Evolutionary conservation across 2,797 vertebrate species (phyloP).

Genomic region (Mormyrops boulengeri): DNA sequence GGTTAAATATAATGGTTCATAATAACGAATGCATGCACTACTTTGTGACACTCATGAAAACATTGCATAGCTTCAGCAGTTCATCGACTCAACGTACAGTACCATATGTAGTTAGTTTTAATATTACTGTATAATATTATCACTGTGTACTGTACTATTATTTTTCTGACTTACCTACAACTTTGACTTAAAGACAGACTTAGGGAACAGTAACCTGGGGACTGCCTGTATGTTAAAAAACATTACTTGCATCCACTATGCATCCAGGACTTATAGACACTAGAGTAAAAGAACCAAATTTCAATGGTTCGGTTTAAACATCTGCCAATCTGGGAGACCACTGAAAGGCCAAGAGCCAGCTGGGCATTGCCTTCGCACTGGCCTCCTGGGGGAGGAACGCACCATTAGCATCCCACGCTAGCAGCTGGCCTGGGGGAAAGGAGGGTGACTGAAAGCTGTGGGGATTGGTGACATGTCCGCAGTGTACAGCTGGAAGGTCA

Average conservation of each 20-base stretch:
- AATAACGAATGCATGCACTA: not conserved
- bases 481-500: constrained; percentile 72
- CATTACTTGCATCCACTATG: not conserved
- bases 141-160: not conserved
- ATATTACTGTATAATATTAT: not conserved
- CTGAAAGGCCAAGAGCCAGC: constrained; percentile 52
- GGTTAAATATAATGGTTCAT: not conserved
- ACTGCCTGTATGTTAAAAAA: not conserved
- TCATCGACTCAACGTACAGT: not conserved
- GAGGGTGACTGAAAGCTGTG: constrained; percentile 35
- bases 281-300: not conserved
- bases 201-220: not conserved
- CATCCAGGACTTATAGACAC: not conserved
- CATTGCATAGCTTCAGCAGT: not conserved
- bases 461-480: constrained; percentile 73
- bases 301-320: not conserved
- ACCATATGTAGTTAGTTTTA: not conserved
- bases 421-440: constrained; percentile 62
- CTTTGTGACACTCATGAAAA: not conserved
- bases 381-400: constrained; percentile 33
- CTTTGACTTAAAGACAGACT: not conserved
- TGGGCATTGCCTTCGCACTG: constrained; percentile 55
- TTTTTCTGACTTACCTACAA: not conserved
- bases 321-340: constrained; percentile 43
- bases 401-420: constrained; percentile 56